Conservation (phyloP, 2,113 vertebrate species). For the Seriola dumerili region DNA sequence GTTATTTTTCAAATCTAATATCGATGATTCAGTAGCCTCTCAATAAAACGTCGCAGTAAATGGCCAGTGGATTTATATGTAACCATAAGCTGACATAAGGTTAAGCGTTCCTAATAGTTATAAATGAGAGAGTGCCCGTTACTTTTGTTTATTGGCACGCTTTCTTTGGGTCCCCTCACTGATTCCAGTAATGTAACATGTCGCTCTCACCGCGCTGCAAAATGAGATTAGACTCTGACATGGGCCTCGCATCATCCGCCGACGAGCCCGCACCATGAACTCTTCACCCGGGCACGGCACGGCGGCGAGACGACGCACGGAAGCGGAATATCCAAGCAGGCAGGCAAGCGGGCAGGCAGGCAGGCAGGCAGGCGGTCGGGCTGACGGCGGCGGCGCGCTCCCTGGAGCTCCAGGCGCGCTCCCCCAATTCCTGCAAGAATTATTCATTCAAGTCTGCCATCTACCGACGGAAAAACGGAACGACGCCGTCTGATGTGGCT, state of each 20-base stretch:
- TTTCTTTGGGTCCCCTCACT: slow-evolving; percentile 65
- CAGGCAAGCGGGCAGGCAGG: not conserved
- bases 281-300: slow-evolving; percentile 78
- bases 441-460: slow-evolving; percentile 80
- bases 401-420: slow-evolving; percentile 8
- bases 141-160: slow-evolving; percentile 82
- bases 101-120: slow-evolving; percentile 86
- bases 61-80: slow-evolving; percentile 77
- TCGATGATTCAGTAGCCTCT: slow-evolving; percentile 68
- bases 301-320: slow-evolving; percentile 42
- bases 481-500: not conserved
- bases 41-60: slow-evolving; percentile 77
- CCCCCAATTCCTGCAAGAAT: slow-evolving; percentile 27
- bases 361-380: not conserved
- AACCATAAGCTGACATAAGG: slow-evolving; percentile 76
- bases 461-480: slow-evolving; percentile 64
- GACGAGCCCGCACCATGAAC: slow-evolving; percentile 77
- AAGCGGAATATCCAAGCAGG: slow-evolving; percentile 44
- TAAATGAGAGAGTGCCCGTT: slow-evolving; percentile 73
- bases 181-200: slow-evolving; percentile 77
- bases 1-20: slow-evolving; percentile 72
- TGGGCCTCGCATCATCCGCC: slow-evolving; percentile 72
- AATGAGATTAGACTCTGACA: slow-evolving; percentile 81
- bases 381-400: slow-evolving; percentile 36
- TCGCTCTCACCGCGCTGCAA: slow-evolving; percentile 61